Percentiles rank a stretch among this genome's conserved stretches.
Conservation (phyloP, 2,888 invertebrate species). For the Ernsta delagoae region DNA sequence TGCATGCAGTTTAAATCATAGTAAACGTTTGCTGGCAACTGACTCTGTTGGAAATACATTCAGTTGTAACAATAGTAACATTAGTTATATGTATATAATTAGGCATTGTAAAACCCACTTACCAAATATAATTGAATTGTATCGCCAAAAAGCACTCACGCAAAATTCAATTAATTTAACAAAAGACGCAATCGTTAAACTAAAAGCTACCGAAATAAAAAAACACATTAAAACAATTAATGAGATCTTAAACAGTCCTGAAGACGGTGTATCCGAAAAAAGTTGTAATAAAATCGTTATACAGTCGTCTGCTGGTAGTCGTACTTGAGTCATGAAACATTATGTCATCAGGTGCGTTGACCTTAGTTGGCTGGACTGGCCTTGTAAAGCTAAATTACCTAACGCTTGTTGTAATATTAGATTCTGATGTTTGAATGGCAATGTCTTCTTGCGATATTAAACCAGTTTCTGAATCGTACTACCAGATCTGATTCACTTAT, state of each 20-base stretch:
- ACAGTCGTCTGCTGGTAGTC: conserved; percentile 23
- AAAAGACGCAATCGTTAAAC: conserved; percentile 21
- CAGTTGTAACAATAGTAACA: too few relatives aligned
- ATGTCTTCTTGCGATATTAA: conserved; percentile 18
- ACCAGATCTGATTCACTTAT: not conserved
- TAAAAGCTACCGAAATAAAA: conserved; percentile 27
- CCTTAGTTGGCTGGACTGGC: conserved; percentile 31
- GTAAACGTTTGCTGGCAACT: too few relatives aligned
- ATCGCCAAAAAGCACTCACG: conserved; percentile 12
- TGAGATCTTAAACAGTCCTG: conserved; percentile 29
- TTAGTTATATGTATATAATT: too few relatives aligned
- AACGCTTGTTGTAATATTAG: conserved; percentile 30
- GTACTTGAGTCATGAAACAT: conserved; percentile 42
- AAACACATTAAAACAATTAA: conserved; percentile 33
- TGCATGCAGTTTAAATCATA: too few relatives aligned
- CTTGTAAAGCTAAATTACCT: conserved; percentile 33
- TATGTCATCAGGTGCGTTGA: conserved; percentile 47
- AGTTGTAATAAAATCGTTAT: conserved; percentile 30
- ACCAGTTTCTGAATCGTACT: not conserved
- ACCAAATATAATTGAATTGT: not conserved
- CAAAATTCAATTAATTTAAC: conserved; percentile 28
- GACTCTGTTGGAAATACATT: too few relatives aligned
- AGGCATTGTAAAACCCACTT: too few relatives aligned
- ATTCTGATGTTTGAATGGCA: conserved; percentile 13
- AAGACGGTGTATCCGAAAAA: conserved; percentile 20